Evolutionary conservation across 2,113 vertebrate genomes (phyloP).

Genomic region (Pantherophis guttatus): DNA sequence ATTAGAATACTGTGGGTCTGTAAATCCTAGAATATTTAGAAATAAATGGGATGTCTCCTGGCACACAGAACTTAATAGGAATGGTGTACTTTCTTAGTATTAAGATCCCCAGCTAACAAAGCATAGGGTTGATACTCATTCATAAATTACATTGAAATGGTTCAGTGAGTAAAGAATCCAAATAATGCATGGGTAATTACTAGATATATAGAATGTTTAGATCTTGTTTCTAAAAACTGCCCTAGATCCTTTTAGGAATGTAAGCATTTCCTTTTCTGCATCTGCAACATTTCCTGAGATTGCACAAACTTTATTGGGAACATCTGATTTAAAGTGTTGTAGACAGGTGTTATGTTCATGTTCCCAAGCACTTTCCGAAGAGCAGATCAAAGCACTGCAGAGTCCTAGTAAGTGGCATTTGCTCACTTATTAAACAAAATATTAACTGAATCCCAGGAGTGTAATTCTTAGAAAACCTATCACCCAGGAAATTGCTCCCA

Average conservation of each 20-base stretch:
- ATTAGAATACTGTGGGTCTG: not conserved
- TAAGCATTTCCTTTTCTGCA: not conserved
- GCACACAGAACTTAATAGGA: not conserved
- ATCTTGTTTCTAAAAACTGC: not conserved
- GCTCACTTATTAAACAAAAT: not conserved
- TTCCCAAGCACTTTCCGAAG: not conserved
- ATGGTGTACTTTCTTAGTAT: not conserved
- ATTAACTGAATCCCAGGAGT: not conserved
- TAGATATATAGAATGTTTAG: not conserved
- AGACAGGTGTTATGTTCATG: not conserved
- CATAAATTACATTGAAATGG: not conserved
- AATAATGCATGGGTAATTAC: not conserved
- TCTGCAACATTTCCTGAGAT: not conserved
- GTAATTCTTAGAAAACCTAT: not conserved
- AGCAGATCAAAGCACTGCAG: not conserved
- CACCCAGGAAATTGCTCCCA: not conserved
- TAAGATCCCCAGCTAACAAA: not conserved
- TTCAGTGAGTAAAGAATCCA: not conserved
- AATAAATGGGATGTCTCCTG: not conserved
- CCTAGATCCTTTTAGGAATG: not conserved
- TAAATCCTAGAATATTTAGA: not conserved
- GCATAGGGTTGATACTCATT: not conserved
- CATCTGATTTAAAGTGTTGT: not conserved
- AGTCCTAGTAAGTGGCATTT: not conserved
- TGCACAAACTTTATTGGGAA: not conserved